phyloP scores from a whole-genome alignment of 1,140 invertebrate genomes.

The Zaprionus gabonicus region DNA sequence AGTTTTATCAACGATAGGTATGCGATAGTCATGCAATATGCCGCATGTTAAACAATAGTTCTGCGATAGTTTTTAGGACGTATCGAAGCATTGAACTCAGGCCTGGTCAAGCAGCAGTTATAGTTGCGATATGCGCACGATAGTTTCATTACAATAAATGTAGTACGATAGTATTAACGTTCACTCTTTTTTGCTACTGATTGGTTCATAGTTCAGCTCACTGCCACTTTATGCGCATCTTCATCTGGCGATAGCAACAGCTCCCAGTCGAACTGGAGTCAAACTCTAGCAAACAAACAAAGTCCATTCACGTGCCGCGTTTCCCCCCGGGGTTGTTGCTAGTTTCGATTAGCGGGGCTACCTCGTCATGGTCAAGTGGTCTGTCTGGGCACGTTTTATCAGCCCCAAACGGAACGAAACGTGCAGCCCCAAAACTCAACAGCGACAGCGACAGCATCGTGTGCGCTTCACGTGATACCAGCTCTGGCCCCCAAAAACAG shows the following conservation, averaged over 20 bases:
- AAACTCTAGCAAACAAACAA: too few relatives aligned
- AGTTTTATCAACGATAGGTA: not conserved
- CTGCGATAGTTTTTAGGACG: not conserved
- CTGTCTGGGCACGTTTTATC: slow-evolving; percentile 29
- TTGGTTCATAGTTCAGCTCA: too few relatives aligned
- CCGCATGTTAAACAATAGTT: not conserved
- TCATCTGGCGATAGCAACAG: too few relatives aligned
- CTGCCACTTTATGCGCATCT: too few relatives aligned
- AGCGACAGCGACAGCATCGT: slow-evolving; percentile 28
- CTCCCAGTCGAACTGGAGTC: not conserved
- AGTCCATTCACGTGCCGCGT: not conserved
- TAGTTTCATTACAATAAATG: too few relatives aligned
- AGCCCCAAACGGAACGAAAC: slow-evolving; percentile 7
- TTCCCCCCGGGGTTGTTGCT: not conserved
- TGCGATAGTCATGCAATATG: too few relatives aligned
- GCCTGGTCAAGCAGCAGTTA: too few relatives aligned
- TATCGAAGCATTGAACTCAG: too few relatives aligned
- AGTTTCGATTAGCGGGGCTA: not conserved
- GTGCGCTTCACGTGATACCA: slow-evolving; percentile 57
- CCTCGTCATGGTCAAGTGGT: slow-evolving; percentile 35
- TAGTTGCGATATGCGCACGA: too few relatives aligned
- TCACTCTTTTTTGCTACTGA: too few relatives aligned
- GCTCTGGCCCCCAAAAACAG: not conserved
- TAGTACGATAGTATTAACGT: too few relatives aligned
- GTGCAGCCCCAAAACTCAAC: not conserved